These are phyloP conservation scores for Palythoa caribaeorum DNA, from an alignment of 92 coral and sea anemone species.

Conservation along the genomic window DNA sequence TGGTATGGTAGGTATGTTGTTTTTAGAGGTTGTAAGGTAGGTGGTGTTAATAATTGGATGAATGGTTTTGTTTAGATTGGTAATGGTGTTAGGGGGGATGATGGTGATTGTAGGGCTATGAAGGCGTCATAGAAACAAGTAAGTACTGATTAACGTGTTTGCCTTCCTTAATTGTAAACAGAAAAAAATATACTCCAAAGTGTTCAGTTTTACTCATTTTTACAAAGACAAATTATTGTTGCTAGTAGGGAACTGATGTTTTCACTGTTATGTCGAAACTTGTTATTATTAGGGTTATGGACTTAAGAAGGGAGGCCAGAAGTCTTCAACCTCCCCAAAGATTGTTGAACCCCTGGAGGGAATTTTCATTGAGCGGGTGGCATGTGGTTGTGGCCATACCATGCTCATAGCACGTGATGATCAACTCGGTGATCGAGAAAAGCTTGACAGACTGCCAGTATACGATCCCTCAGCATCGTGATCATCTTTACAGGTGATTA, in stretches of 20 bases:
- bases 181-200: too few species aligned
- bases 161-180: too few species aligned
- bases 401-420: constrained; percentile 87
- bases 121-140: too few species aligned
- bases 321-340: constrained; percentile 85
- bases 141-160: too few species aligned
- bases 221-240: too few species aligned
- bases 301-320: constrained; percentile 82
- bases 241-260: neutral
- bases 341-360: constrained; percentile 91
- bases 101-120: too few species aligned
- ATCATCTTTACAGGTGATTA: neutral
- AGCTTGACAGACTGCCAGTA: constrained; percentile 76
- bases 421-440: constrained; percentile 68
- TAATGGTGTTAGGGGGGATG: too few species aligned
- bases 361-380: constrained; percentile 74
- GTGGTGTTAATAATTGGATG: too few species aligned
- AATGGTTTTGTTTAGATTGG: too few species aligned
- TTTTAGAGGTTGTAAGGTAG: too few species aligned
- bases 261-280: neutral
- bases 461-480: constrained; percentile 71
- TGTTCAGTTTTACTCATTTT: too few species aligned
- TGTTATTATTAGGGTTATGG: constrained; percentile 69
- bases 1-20: too few species aligned
- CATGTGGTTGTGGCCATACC: constrained; percentile 86